Evolutionary conservation across 2,113 vertebrate species (phyloP).

Genomic region (Gracilinanus agilis): DNA sequence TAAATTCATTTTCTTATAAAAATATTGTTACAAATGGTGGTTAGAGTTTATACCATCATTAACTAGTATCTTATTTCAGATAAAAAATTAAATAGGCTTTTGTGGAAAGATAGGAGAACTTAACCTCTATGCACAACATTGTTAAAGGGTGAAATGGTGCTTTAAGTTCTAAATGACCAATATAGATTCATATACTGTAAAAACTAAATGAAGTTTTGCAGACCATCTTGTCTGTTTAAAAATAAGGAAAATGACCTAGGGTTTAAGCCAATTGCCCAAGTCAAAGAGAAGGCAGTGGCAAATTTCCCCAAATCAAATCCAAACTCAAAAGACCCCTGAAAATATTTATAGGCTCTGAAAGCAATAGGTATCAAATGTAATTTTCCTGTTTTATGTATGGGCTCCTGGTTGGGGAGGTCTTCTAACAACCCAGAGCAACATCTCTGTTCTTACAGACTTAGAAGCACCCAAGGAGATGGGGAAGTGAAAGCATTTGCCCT

Average conservation of each 20-base stretch:
- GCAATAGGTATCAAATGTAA: not conserved
- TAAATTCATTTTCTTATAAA: not conserved
- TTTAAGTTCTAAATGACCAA: conserved; percentile 68
- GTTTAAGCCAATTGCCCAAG: not conserved
- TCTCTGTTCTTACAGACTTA: not conserved
- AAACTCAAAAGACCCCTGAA: conserved; percentile 50
- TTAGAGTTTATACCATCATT: not conserved
- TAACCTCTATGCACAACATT: not conserved
- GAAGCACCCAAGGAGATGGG: not conserved
- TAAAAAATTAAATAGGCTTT: not conserved
- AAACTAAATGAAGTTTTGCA: conserved; percentile 72
- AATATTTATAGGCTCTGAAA: conserved; percentile 3
- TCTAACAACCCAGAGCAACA: not conserved
- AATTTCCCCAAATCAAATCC: conserved; percentile 37
- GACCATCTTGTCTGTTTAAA: conserved; percentile 69
- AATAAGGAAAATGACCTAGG: conserved; percentile 30
- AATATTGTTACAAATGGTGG: not conserved
- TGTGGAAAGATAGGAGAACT: not conserved
- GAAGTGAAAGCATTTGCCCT: not conserved
- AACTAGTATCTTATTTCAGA: not conserved
- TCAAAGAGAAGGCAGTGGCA: not conserved
- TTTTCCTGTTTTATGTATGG: not conserved
- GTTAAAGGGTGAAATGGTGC: conserved; percentile 29
- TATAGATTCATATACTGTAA: conserved; percentile 15
- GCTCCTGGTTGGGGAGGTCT: not conserved